A percentile compares a stretch with the other conserved stretches of the same genome.
These are phyloP conservation scores for Pristionchus arcanus DNA, from an alignment of 2,888 invertebrate genomes.

Conservation along the genomic window DNA sequence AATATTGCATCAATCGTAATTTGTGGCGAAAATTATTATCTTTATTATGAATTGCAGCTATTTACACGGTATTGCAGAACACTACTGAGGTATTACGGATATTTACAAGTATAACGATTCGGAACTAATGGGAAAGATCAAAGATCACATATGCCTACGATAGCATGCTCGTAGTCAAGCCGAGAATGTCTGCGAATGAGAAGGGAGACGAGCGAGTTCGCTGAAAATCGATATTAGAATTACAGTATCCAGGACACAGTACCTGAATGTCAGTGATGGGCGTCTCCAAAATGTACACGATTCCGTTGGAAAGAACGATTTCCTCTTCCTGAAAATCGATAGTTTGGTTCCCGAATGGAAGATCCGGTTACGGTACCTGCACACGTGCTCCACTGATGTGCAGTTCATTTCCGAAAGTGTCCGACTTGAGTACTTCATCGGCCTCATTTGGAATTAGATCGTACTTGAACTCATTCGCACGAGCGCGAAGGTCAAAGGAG, in stretches of 20 bases:
- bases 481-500: slow-evolving; percentile 48
- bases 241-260: not conserved
- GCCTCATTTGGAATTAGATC: slow-evolving; percentile 53
- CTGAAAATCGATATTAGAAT: not conserved
- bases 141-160: slow-evolving; percentile 1
- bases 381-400: slow-evolving; percentile 47
- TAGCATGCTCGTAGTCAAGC: slow-evolving; percentile 38
- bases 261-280: slow-evolving; percentile 25
- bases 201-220: slow-evolving; percentile 3
- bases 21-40: not conserved
- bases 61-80: not conserved
- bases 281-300: slow-evolving; percentile 53
- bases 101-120: not conserved
- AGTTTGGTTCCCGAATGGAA: not conserved
- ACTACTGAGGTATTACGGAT: not conserved
- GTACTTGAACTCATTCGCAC: slow-evolving; percentile 47
- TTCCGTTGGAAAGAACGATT: slow-evolving; percentile 51
- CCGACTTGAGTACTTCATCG: slow-evolving; percentile 46
- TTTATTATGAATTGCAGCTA: not conserved
- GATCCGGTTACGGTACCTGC: slow-evolving; percentile 8
- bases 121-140: not conserved
- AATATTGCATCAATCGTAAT: not conserved
- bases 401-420: not conserved
- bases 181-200: slow-evolving; percentile 50
- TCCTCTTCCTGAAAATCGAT: slow-evolving; percentile 49